A percentile compares a stretch with the other conserved stretches of the same genome.
These are phyloP conservation scores for Petrocephalus zakoni DNA, from an alignment of 2,113 vertebrate genomes.

Conservation along the genomic window DNA sequence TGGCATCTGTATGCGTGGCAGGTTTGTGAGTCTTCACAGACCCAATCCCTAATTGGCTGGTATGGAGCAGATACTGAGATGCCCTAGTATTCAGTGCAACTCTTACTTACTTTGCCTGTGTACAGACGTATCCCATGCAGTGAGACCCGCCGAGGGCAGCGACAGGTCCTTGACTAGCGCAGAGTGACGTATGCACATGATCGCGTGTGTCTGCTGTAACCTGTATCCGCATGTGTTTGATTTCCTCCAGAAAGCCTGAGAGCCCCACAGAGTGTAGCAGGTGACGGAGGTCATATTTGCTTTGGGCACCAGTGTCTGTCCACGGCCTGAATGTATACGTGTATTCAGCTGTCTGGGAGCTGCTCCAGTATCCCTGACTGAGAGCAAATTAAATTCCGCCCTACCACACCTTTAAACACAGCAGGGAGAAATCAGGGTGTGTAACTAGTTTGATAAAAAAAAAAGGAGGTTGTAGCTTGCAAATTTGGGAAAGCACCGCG, in stretches of 20 bases:
- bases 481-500: background rate
- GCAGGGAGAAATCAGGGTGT: background rate
- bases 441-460: background rate
- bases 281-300: background rate
- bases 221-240: background rate
- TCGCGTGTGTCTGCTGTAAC: background rate
- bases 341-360: background rate
- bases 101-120: background rate
- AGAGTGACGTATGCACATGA: background rate
- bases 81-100: background rate
- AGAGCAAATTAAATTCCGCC: background rate
- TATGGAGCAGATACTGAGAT: background rate
- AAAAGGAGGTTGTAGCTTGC: background rate
- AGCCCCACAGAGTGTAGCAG: background rate
- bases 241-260: background rate
- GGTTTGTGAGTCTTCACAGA: background rate
- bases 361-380: background rate
- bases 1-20: background rate
- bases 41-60: background rate
- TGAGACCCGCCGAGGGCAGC: background rate
- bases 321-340: background rate
- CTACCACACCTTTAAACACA: background rate
- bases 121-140: background rate
- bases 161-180: background rate
- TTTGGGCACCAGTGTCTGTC: background rate